A percentile compares a stretch with the other conserved stretches of the same genome.
Evolutionary conservation across 1,140 invertebrate genomes (phyloP).

Genomic region (Meloidogyne chitwoodi): DNA sequence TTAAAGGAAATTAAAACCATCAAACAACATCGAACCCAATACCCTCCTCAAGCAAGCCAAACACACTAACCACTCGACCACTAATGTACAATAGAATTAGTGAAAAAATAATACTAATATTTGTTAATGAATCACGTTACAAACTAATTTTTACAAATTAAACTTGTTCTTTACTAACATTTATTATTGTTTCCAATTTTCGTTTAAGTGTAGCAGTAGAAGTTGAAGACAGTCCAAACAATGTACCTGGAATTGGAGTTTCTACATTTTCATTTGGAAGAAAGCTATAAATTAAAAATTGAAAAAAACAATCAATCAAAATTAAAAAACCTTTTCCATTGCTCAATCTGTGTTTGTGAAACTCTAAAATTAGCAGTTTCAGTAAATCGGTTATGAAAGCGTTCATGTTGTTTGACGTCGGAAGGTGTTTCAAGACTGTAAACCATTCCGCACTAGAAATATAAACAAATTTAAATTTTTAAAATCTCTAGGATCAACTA

Average conservation of each 20-base stretch:
- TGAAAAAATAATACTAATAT: not conserved
- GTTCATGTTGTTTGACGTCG: slow-evolving; percentile 28
- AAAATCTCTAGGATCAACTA: not conserved
- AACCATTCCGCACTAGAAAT: slow-evolving; percentile 44
- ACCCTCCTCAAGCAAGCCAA: not conserved
- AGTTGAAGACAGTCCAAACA: slow-evolving; percentile 18
- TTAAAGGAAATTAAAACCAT: not conserved
- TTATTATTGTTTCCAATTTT: slow-evolving; percentile 28
- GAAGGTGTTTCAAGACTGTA: slow-evolving; percentile 34
- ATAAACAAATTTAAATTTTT: not conserved
- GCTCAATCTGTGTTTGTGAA: slow-evolving; percentile 17
- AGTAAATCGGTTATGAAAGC: slow-evolving; percentile 41
- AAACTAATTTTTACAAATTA: not conserved
- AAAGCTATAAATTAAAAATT: slow-evolving; percentile 15
- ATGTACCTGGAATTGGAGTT: slow-evolving; percentile 13
- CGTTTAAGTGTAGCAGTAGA: slow-evolving; percentile 27
- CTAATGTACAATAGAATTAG: not conserved
- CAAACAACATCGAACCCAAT: not conserved
- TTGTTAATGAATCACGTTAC: not conserved
- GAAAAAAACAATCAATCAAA: not conserved
- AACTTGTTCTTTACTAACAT: slow-evolving; percentile 2
- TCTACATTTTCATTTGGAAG: slow-evolving; percentile 14
- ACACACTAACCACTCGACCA: not conserved
- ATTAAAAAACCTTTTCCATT: slow-evolving; percentile 33
- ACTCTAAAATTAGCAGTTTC: slow-evolving; percentile 36